Evolutionary conservation across 2,888 invertebrate genomes (phyloP).

Genomic region (Drosophila atroscutellata): DNA sequence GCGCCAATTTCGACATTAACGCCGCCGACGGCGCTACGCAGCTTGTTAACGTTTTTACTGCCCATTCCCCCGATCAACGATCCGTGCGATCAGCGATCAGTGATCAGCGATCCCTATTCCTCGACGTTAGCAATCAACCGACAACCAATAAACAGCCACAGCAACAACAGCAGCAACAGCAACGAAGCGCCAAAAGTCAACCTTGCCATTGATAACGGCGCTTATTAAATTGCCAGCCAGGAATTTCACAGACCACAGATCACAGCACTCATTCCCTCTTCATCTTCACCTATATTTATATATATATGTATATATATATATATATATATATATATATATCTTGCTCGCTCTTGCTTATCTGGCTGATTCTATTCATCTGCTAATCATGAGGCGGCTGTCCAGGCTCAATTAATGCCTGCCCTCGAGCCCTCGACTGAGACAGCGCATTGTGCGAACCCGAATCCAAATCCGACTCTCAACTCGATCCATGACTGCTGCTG

Average conservation of each 20-base stretch:
- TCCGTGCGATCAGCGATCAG: conserved; percentile 23
- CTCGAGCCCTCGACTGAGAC: conserved; percentile 4
- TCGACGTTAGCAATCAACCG: conserved; percentile 48
- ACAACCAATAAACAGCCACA: conserved; percentile 38
- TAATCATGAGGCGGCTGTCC: conserved; percentile 29
- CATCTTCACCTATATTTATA: background rate
- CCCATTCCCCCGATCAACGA: conserved; percentile 23
- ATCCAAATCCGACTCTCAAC: conserved; percentile 1
- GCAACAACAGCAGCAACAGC: conserved; percentile 18
- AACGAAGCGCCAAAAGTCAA: conserved; percentile 43
- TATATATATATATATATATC: background rate
- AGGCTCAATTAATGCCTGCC: conserved; percentile 40
- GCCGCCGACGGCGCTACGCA: conserved; percentile 79
- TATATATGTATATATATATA: background rate
- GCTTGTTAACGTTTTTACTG: conserved; percentile 77
- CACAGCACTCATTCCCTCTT: background rate
- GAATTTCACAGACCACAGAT: conserved; percentile 25
- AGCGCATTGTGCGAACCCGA: conserved; percentile 15
- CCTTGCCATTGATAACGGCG: conserved; percentile 38
- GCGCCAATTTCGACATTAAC: conserved; percentile 76
- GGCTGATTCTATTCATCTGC: conserved; percentile 30
- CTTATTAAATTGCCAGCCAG: conserved; percentile 22
- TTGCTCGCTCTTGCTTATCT: background rate
- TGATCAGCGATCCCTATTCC: conserved; percentile 23
- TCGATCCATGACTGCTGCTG: conserved; percentile 25